Base-by-base conservation (phyloP, 2,113 vertebrate genomes). In the Mormyrus iriodes region DNA sequence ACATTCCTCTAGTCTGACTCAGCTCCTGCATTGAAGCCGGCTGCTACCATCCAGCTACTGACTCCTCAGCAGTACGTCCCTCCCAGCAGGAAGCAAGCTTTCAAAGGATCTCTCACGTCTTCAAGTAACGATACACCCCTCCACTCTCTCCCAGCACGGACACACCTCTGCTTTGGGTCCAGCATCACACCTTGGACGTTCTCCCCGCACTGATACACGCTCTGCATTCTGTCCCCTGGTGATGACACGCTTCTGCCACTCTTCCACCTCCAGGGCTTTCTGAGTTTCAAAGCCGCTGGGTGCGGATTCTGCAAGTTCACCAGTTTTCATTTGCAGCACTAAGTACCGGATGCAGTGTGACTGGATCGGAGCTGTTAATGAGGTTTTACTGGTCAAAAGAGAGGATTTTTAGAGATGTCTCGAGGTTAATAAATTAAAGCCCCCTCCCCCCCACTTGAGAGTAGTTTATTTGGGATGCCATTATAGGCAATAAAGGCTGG, bases 1-100 rank as follows among this genome's bases (percentile, higher is more conserved):
- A 90, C 93, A 96, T 95, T 95, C 95, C 92, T 93, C 89, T 90
- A 86, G 89, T 90, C 94, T 96, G 95, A 96, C 94, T 96, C 95
- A 95, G 95, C 95, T 95, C 93, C 93, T 95, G 95, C 89, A 52
- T 10, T 0, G 4, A 17, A 82, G 76, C 76, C 6, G 6, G 27
- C 48, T 86, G 85, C 27, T 39, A 31, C 85, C 51, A 55, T 6
- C 31, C 51, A 17, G 85, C 79, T n/a, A 44, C 85, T 39, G 85
- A 39, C 85, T 86, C 51, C 85, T 2, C 27, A 86, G 21, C 69
- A 0, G 31, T 6, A 46, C 1, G 24, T 4, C 46, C 94, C 92
- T 90, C 88, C 92, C 89, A 46, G 58, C 52, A 93, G 88, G 85
- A 87, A 88, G 65, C 90, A 83, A 69, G n/a, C 79, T 88, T 19